Evolutionary conservation across 2,113 vertebrate genomes (phyloP).

Genomic region (Corydoras maculifer): DNA sequence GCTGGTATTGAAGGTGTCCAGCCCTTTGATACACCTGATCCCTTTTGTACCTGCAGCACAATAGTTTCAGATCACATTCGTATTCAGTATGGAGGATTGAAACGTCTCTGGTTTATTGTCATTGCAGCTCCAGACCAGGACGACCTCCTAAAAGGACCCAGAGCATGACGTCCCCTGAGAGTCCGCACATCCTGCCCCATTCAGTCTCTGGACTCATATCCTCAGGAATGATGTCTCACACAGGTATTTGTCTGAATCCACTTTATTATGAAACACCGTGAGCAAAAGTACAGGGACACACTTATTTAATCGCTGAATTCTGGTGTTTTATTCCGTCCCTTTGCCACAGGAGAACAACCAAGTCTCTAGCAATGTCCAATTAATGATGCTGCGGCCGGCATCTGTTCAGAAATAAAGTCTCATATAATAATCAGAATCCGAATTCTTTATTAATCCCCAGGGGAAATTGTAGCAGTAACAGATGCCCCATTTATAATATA

Average conservation of each 20-base stretch:
- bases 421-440: no score
- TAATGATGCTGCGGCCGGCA: no score
- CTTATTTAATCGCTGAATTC: no score
- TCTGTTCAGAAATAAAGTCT: no score
- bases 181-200: slow-evolving; percentile 91
- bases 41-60: slow-evolving; percentile 39
- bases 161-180: slow-evolving; percentile 85
- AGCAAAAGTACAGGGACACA: no score
- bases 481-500: no score
- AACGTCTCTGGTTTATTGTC: slow-evolving; percentile 22
- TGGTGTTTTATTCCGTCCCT: no score
- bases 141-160: slow-evolving; percentile 97
- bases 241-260: slow-evolving; percentile 70
- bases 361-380: no score
- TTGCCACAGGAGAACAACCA: no score
- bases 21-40: slow-evolving; percentile 27
- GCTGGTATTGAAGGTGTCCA: slow-evolving; percentile 29
- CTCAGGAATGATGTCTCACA: slow-evolving; percentile 92
- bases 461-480: no score
- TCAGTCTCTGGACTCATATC: slow-evolving; percentile 89
- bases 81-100: slow-evolving; percentile 17
- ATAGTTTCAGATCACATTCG: slow-evolving; percentile 30
- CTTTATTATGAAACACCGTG: no score
- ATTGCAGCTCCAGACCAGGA: slow-evolving; percentile 92
- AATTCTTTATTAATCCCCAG: no score